Conservation (phyloP, 1,140 invertebrate genomes). For the Aphis gossypii region DNA sequence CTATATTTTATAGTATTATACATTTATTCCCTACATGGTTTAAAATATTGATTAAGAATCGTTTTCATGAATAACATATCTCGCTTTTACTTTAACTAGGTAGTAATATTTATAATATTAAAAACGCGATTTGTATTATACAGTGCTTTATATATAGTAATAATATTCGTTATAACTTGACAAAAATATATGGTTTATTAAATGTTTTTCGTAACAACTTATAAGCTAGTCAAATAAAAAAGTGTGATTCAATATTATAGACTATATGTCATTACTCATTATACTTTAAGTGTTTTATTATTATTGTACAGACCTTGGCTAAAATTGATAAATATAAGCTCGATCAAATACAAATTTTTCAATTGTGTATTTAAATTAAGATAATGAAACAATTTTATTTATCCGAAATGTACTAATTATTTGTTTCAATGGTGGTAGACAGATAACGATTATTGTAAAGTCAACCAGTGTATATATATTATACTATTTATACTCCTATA, state of each 20-base stretch:
- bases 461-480: not conserved
- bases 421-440: not conserved
- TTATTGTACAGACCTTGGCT: constrained; percentile 1
- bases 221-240: not conserved
- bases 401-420: not conserved
- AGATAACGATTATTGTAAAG: not conserved
- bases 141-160: not conserved
- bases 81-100: not conserved
- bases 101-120: not conserved
- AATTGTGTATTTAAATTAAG: not conserved
- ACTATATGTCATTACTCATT: constrained; percentile 21
- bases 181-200: not conserved
- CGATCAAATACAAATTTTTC: not conserved
- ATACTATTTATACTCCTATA: not conserved
- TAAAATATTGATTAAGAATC: not conserved
- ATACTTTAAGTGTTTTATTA: constrained; percentile 48
- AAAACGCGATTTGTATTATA: not conserved
- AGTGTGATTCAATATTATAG: not conserved
- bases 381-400: constrained; percentile 8
- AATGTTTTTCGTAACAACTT: not conserved
- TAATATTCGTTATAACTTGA: not conserved
- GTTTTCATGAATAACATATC: not conserved
- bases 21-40: not conserved
- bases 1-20: not conserved
- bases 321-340: constrained; percentile 31